Percentiles rank a stretch among this genome's conserved stretches.
Evolutionary conservation across 1,140 invertebrate species (phyloP).

Genomic region (Aradophagus sp.): DNA sequence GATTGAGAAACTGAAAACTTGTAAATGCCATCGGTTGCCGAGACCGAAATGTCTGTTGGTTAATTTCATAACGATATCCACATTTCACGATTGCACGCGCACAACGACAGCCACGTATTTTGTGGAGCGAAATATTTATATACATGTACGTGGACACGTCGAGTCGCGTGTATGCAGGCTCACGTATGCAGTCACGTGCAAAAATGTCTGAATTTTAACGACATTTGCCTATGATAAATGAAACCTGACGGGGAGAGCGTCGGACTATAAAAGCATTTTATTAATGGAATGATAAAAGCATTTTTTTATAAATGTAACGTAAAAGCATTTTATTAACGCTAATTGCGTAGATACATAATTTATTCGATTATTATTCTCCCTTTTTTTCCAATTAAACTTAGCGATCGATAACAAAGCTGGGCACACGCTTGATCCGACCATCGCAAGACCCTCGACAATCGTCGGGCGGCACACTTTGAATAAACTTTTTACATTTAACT

Average conservation of each 20-base stretch:
- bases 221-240: slow-evolving; percentile 33
- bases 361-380: slow-evolving; percentile 56
- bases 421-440: slow-evolving; percentile 31
- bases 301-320: slow-evolving; percentile 54
- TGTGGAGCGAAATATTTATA: no score
- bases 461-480: slow-evolving; percentile 42
- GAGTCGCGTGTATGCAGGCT: no score
- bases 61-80: no score
- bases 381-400: slow-evolving; percentile 56
- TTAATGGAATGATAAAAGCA: slow-evolving; percentile 54
- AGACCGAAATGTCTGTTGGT: no score
- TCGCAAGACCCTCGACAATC: slow-evolving; percentile 43
- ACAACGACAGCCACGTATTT: no score
- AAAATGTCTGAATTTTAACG: no score
- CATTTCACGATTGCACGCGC: no score
- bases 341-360: slow-evolving; percentile 50
- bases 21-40: no score
- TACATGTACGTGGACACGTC: no score
- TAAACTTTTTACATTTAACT: slow-evolving; percentile 52
- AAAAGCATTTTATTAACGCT: slow-evolving; percentile 56
- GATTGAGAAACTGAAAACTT: no score
- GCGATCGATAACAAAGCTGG: slow-evolving; percentile 51
- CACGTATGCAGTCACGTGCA: no score
- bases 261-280: slow-evolving; percentile 54
- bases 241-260: slow-evolving; percentile 38